Conservation (phyloP, 2,113 vertebrate genomes). For the Apodemus speciosus region DNA sequence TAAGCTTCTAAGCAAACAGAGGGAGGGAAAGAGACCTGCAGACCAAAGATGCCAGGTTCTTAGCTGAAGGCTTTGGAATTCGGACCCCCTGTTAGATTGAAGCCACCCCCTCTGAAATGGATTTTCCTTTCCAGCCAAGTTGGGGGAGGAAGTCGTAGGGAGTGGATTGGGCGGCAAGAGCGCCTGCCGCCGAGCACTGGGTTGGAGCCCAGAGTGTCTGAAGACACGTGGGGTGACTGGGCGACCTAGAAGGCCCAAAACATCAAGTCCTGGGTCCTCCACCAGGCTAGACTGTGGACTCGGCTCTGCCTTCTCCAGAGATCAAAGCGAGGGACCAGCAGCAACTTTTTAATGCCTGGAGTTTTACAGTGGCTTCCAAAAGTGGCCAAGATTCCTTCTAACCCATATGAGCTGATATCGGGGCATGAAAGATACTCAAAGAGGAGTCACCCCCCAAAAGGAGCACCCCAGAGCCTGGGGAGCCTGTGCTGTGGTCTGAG, state of each 20-base stretch:
- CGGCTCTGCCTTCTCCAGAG: neutral
- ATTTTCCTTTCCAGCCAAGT: neutral
- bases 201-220: neutral
- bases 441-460: neutral
- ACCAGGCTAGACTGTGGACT: neutral
- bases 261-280: neutral
- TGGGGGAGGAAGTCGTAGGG: neutral
- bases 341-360: slow-evolving; percentile 50
- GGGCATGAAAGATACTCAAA: neutral
- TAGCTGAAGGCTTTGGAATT: slow-evolving; percentile 51
- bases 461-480: neutral
- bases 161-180: neutral
- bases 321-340: neutral
- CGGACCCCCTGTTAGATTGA: neutral
- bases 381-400: slow-evolving; percentile 5
- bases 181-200: neutral
- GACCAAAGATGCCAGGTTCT: neutral
- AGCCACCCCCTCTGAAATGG: slow-evolving; percentile 37
- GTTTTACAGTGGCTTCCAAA: neutral
- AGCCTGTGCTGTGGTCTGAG: slow-evolving; percentile 12
- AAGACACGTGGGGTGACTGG: slow-evolving; percentile 27
- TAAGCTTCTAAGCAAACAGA: neutral
- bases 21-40: neutral
- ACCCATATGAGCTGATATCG: neutral
- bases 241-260: slow-evolving; percentile 44